Evolutionary conservation across 2,113 vertebrate species (phyloP), one percentile per base, ranked within the genome.

Genomic region (Nesoenas mayeri): DNA sequence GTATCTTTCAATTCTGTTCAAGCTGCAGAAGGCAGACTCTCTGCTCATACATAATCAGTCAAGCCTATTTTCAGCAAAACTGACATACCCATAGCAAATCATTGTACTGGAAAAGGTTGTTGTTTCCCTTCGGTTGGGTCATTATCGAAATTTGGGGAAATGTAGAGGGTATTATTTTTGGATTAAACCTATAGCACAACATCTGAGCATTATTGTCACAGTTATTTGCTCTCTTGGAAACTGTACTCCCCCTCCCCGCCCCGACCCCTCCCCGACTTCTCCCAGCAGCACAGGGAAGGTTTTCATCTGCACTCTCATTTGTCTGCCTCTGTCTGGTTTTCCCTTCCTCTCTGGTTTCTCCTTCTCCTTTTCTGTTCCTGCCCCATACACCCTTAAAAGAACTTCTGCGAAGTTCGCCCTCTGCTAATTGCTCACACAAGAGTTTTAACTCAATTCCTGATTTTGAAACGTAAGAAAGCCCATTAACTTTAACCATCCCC

Each of bases 201-300:
- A 42, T 38, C 25, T 78, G 9, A 26, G 7, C 18, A 29, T 18
- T 42, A 29, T 26, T 4, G 15, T 66, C 26, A 50, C 3, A 9
- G 11, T 53, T 77, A 36, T 69, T 69, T 69, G 5, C 32, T 65
- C n/a, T 19, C 5, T 48, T 11, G 53, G 21, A 74, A 53, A 62
- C 4, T 0, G 0, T 54, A 14, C 2, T 1, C 4, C 4, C 44
- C 18, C 19, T 7, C 42, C 15, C 42, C 42, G 16, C 44, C 44
- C 44, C 9, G 3, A 7, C 17, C 44, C 44, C 44, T 18, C 5
- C 2, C 7, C n/a, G 28, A 40, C 17, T 66, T 40, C 10, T 38
- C 5, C 18, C 17, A 54, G 9, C 7, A 81, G 20, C 15, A 28
- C 14, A 72, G 34, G 19, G 28, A 57, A 36, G 24, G 9, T 4